Percentiles rank a stretch among this genome's conserved stretches.
phyloP scores from a whole-genome alignment of 2,888 invertebrate species.

The Nemotelus pantherinus region DNA sequence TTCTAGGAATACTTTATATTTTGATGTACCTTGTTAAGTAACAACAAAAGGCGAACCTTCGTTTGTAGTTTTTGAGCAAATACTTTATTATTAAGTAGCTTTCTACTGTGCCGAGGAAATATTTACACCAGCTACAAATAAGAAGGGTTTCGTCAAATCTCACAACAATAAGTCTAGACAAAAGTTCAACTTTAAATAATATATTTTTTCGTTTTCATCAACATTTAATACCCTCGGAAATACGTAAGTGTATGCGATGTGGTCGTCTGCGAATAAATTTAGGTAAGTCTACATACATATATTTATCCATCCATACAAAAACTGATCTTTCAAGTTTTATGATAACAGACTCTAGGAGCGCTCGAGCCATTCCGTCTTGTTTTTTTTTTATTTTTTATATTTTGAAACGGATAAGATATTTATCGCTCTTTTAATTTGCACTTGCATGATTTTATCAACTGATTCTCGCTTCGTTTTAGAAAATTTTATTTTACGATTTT shows the following conservation, averaged over 20 bases:
- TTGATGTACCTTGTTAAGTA: neutral
- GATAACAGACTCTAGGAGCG: too few species aligned
- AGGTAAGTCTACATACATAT: neutral
- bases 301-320: too few species aligned
- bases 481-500: constrained; percentile 45
- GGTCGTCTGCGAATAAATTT: constrained; percentile 12
- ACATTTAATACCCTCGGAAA: constrained; percentile 2
- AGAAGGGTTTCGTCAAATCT: constrained; percentile 3
- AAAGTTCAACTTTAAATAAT: neutral
- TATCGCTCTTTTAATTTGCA: constrained; percentile 44
- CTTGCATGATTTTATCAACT: constrained; percentile 44
- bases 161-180: neutral
- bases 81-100: neutral
- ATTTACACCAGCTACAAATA: constrained; percentile 8
- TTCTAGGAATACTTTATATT: too few species aligned
- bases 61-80: constrained; percentile 2
- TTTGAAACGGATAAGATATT: constrained; percentile 13
- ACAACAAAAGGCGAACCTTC: neutral
- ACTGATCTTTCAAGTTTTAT: too few species aligned
- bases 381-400: neutral
- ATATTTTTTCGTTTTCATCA: neutral
- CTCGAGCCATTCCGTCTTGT: too few species aligned
- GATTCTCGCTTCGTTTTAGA: constrained; percentile 17
- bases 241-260: constrained; percentile 8
- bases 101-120: constrained; percentile 1